Conservation (phyloP, 2,113 vertebrate species). For the Scomber scombrus region DNA sequence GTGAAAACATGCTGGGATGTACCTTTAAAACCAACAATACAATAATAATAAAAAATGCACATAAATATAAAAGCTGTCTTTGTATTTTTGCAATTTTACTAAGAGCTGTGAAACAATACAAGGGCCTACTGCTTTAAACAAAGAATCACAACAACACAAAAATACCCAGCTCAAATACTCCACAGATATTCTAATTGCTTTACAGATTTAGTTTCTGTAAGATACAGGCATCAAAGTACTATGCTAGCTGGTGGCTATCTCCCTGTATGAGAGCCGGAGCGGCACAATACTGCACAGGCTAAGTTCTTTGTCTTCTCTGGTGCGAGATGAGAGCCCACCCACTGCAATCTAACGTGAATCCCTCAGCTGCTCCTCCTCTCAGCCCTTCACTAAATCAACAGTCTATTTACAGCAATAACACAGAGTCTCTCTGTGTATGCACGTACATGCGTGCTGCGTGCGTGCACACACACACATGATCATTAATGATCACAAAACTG, state of each 20-base stretch:
- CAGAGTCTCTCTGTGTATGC: slow-evolving; percentile 12
- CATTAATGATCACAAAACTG: slow-evolving; percentile 64
- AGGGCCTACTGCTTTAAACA: neutral
- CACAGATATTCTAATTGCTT: slow-evolving; percentile 17
- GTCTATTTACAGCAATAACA: slow-evolving; percentile 71
- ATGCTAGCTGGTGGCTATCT: slow-evolving; percentile 49
- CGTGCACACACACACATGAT: slow-evolving; percentile 39
- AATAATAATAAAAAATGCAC: neutral
- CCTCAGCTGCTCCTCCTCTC: slow-evolving; percentile 75
- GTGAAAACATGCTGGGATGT: neutral
- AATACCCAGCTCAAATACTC: neutral
- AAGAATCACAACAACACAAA: neutral
- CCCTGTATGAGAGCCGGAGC: slow-evolving; percentile 44
- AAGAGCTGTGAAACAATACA: neutral
- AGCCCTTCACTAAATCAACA: slow-evolving; percentile 71
- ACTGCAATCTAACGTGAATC: slow-evolving; percentile 74
- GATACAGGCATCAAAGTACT: slow-evolving; percentile 9
- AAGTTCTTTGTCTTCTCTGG: slow-evolving; percentile 79
- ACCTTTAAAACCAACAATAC: slow-evolving; percentile 15
- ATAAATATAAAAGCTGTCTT: neutral
- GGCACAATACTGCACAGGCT: slow-evolving; percentile 53
- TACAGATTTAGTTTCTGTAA: slow-evolving; percentile 39
- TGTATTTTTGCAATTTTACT: neutral
- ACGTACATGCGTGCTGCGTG: neutral
- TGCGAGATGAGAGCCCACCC: slow-evolving; percentile 80